A percentile compares a stretch with the other conserved stretches of the same genome.
These are phyloP conservation scores for Myoxocephalus aenaeus DNA, from an alignment of 2,797 vertebrate genomes.

Conservation along the genomic window DNA sequence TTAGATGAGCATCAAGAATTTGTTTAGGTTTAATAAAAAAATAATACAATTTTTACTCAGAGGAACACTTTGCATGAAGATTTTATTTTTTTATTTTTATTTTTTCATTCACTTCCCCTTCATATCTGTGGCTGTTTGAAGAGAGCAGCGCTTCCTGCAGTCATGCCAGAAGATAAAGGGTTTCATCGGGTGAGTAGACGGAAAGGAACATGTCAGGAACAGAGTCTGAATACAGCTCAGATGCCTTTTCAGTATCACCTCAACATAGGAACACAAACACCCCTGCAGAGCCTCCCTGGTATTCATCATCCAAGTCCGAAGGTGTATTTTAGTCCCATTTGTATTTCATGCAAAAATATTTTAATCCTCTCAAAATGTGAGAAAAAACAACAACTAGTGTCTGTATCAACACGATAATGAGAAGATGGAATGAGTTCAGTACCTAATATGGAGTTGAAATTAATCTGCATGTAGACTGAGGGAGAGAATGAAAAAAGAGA, in stretches of 20 bases:
- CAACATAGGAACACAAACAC: conserved; percentile 45
- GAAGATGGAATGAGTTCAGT: conserved; percentile 57
- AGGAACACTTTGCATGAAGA: conserved; percentile 23
- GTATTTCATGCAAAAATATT: conserved; percentile 72
- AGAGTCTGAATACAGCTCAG: conserved; percentile 35
- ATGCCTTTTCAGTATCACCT: conserved; percentile 50
- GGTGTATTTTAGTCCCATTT: conserved; percentile 64
- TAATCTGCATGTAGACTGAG: conserved; percentile 58
- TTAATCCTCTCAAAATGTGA: conserved; percentile 56
- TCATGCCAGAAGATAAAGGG: conserved; percentile 45
- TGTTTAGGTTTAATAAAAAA: background rate
- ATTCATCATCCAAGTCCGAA: conserved; percentile 56
- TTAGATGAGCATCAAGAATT: background rate
- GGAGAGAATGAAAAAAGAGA: conserved; percentile 17
- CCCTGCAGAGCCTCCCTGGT: conserved; percentile 41
- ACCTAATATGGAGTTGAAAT: conserved; percentile 47
- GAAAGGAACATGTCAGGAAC: conserved; percentile 57
- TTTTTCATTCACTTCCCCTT: conserved; percentile 3
- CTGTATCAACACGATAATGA: conserved; percentile 59
- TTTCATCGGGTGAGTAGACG: conserved; percentile 38
- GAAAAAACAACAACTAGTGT: conserved; percentile 16
- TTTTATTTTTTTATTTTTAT: too few species aligned
- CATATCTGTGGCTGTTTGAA: conserved; percentile 40
- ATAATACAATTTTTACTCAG: conserved; percentile 13
- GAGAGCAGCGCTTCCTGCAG: conserved; percentile 39